Evolutionary conservation across 2,888 invertebrate species (phyloP).

Genomic region (Habrosyne pyritoides): DNA sequence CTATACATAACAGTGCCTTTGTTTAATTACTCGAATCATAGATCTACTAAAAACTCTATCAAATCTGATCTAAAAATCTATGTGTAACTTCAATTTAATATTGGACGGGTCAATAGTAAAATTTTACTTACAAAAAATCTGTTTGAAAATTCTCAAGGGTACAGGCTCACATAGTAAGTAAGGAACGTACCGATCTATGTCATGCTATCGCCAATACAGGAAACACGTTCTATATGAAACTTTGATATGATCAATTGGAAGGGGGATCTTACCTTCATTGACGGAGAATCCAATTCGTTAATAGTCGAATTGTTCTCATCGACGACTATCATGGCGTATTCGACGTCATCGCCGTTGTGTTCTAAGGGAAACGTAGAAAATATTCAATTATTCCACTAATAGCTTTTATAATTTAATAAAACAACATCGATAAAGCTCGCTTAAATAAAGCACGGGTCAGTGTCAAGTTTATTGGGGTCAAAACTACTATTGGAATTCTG

Average conservation of each 20-base stretch:
- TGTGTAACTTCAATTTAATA: neutral
- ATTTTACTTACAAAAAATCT: neutral
- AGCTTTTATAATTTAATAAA: slow-evolving; percentile 8
- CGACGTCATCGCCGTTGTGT: slow-evolving; percentile 89
- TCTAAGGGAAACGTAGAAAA: slow-evolving; percentile 52
- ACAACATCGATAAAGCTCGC: slow-evolving; percentile 75
- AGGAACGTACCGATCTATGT: slow-evolving; percentile 15
- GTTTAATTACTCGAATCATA: neutral
- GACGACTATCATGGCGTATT: slow-evolving; percentile 95
- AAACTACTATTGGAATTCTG: neutral
- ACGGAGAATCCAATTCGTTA: slow-evolving; percentile 92
- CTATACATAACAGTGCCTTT: neutral
- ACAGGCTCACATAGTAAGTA: slow-evolving; percentile 14
- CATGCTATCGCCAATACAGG: neutral
- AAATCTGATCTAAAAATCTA: neutral
- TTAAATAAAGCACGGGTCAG: slow-evolving; percentile 54
- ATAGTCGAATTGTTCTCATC: slow-evolving; percentile 94
- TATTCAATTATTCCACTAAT: neutral
- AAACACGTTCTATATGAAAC: slow-evolving; percentile 13
- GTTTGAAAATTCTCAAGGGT: neutral
- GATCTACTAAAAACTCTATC: neutral
- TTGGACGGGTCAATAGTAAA: neutral
- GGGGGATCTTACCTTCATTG: slow-evolving; percentile 88
- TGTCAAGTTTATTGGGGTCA: neutral
- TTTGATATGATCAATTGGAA: slow-evolving; percentile 1